These are phyloP conservation scores for Gymnosoma rotundatum DNA, from an alignment of 2,888 invertebrate species.

Conservation along the genomic window DNA sequence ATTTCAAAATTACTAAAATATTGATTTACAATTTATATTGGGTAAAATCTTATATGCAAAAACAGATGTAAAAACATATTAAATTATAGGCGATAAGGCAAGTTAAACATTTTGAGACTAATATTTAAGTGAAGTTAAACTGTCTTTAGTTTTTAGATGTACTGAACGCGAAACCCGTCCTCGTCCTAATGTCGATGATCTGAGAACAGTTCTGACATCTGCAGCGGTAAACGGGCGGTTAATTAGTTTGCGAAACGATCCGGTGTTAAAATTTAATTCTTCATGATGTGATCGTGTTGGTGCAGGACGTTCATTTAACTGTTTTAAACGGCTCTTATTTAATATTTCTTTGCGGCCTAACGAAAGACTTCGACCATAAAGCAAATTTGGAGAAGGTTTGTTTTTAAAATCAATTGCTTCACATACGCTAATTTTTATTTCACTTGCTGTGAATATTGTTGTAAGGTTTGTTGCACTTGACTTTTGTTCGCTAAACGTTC, in stretches of 20 bases:
- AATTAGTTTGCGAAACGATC: slow-evolving; percentile 41
- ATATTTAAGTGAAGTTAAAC: slow-evolving; percentile 80
- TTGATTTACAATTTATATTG: too few species aligned
- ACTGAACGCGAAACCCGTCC: slow-evolving; percentile 49
- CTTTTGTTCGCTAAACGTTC: slow-evolving; percentile 63
- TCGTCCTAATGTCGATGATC: slow-evolving; percentile 77
- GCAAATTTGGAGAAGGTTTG: slow-evolving; percentile 66
- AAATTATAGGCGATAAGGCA: slow-evolving; percentile 71
- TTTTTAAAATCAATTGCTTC: slow-evolving; percentile 76
- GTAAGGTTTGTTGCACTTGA: slow-evolving; percentile 71
- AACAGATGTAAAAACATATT: background rate
- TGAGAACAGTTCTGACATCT: slow-evolving; percentile 80
- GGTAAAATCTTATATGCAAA: too few species aligned
- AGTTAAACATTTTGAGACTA: slow-evolving; percentile 80
- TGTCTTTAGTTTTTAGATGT: slow-evolving; percentile 66
- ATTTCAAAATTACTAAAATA: too few species aligned
- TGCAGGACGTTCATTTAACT: background rate
- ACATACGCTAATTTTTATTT: slow-evolving; percentile 72
- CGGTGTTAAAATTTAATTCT: slow-evolving; percentile 63
- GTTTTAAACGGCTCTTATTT: slow-evolving; percentile 60
- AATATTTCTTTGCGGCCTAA: slow-evolving; percentile 75
- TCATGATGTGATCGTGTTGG: background rate
- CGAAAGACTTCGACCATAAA: slow-evolving; percentile 75
- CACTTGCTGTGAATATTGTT: slow-evolving; percentile 70
- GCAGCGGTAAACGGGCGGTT: slow-evolving; percentile 77